A percentile compares a stretch with the other conserved stretches of the same genome.
Conservation (phyloP, 2,888 invertebrate species). For the Machimus atricapillus region DNA sequence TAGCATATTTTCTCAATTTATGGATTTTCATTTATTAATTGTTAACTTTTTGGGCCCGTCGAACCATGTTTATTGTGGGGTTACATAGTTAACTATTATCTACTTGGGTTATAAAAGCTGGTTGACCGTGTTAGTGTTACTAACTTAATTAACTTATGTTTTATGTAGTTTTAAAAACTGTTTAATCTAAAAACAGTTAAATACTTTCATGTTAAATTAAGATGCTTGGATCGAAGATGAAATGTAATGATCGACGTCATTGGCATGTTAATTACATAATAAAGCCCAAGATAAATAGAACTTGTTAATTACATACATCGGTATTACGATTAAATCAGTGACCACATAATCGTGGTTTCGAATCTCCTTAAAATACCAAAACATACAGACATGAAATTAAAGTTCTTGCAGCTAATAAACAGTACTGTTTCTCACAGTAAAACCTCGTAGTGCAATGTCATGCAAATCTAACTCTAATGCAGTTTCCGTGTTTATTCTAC, state of each 20-base stretch:
- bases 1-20: no score
- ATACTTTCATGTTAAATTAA: background rate
- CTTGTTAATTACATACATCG: background rate
- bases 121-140: no score
- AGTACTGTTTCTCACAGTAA: background rate
- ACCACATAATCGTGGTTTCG: background rate
- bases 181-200: no score
- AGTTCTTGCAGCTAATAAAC: background rate
- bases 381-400: background rate
- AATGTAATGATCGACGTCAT: background rate
- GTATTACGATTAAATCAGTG: background rate
- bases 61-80: no score
- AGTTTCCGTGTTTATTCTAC: background rate
- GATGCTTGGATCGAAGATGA: background rate
- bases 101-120: no score
- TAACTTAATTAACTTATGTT: no score
- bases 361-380: background rate
- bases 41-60: no score
- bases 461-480: background rate
- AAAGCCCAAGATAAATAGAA: background rate
- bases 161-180: no score
- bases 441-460: background rate
- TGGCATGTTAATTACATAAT: background rate
- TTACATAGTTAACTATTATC: no score
- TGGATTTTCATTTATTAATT: no score